These are phyloP conservation scores for Mechanitis messenoides DNA, from an alignment of 2,888 invertebrate species.

Conservation along the genomic window DNA sequence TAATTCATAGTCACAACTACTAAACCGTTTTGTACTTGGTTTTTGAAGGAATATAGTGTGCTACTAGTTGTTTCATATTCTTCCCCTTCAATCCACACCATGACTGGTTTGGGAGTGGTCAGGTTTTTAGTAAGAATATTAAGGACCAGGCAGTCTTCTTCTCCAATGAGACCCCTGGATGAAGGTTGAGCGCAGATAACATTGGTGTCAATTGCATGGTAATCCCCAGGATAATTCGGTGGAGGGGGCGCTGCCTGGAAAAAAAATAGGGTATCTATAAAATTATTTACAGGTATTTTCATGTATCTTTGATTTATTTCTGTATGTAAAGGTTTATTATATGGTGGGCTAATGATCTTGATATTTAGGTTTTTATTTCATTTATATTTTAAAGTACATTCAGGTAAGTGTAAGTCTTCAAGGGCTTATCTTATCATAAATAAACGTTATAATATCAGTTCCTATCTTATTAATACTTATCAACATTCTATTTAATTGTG, in stretches of 20 bases:
- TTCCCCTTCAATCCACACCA: conserved; percentile 62
- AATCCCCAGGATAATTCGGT: conserved; percentile 37
- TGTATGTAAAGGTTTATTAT: no score
- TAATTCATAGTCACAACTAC: conserved; percentile 81
- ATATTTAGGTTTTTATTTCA: no score
- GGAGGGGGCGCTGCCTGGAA: conserved; percentile 45
- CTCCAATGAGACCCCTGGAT: conserved; percentile 49
- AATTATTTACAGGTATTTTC: no score
- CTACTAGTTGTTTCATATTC: conserved; percentile 44
- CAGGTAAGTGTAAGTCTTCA: no score
- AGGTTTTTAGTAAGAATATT: conserved; percentile 52
- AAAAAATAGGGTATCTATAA: no score
- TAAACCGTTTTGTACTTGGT: conserved; percentile 79
- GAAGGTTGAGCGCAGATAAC: conserved; percentile 57
- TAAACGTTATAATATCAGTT: no score
- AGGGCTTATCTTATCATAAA: no score
- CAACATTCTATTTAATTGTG: no score
- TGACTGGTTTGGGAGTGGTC: conserved; percentile 50
- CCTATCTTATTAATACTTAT: no score
- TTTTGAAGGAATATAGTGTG: conserved; percentile 63
- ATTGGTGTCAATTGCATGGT: conserved; percentile 43
- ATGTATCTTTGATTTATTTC: no score
- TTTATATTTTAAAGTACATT: no score
- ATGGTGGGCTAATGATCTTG: no score
- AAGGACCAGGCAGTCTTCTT: conserved; percentile 60